A percentile compares a stretch with the other conserved stretches of the same genome.
These are phyloP conservation scores for Odontamblyopus rebecca DNA, from an alignment of 2,797 vertebrate species.

Conservation along the genomic window DNA sequence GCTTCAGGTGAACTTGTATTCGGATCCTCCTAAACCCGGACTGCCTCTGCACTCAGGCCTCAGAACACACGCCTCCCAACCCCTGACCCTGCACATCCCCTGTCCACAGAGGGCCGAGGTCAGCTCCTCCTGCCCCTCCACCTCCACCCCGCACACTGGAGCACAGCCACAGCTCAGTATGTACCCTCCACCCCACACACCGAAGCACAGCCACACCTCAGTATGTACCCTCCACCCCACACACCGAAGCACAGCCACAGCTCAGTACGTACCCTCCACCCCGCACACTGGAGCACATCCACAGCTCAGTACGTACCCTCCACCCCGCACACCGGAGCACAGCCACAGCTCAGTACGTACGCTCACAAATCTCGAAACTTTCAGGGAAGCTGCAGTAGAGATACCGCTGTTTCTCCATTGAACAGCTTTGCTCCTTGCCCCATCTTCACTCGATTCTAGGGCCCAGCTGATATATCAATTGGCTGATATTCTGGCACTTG, in stretches of 20 bases:
- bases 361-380: background rate
- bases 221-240: conserved; percentile 43
- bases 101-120: conserved; percentile 69
- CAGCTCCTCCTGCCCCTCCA: background rate
- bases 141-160: conserved; percentile 3
- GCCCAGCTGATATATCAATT: too few species aligned
- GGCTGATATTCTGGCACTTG: too few species aligned
- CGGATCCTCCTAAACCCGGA: conserved; percentile 76
- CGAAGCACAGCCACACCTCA: conserved; percentile 20
- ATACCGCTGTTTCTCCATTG: too few species aligned
- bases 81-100: conserved; percentile 81
- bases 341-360: conserved; percentile 47
- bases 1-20: conserved; percentile 85
- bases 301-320: conserved; percentile 48
- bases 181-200: conserved; percentile 8
- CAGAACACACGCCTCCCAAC: conserved; percentile 63
- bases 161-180: conserved; percentile 50
- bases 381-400: background rate
- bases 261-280: conserved; percentile 47
- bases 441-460: background rate
- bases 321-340: conserved; percentile 11
- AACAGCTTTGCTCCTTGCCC: too few species aligned
- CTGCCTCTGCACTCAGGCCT: conserved; percentile 59
- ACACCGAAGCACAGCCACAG: conserved; percentile 15
- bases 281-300: conserved; percentile 15